phyloP scores from a whole-genome alignment of 2,797 vertebrate genomes.

The Falco peregrinus region DNA sequence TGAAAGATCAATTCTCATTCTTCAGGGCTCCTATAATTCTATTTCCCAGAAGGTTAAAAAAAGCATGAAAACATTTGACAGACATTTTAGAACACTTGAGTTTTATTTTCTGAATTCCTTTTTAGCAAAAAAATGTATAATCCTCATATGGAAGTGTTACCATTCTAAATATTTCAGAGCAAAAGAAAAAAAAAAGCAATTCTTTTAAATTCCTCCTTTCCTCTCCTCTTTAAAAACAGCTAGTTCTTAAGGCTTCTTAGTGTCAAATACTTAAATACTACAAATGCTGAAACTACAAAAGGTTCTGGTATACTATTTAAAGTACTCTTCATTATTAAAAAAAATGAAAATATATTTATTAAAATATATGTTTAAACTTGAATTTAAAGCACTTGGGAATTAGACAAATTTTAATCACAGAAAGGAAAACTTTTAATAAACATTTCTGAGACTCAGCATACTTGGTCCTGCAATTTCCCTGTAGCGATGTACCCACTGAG shows the following conservation, averaged over 20 bases:
- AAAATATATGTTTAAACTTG: neutral
- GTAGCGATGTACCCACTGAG: neutral
- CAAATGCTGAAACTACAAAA: neutral
- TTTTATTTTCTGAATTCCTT: neutral
- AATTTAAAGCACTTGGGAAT: neutral
- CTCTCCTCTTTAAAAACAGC: neutral
- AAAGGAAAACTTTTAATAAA: neutral
- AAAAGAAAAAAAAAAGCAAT: neutral
- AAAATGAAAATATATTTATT: neutral
- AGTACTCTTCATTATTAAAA: neutral
- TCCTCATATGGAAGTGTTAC: neutral
- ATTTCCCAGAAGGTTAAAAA: neutral
- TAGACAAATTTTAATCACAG: neutral
- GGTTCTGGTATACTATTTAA: neutral
- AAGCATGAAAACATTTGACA: neutral
- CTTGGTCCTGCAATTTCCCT: slow-evolving; percentile 2
- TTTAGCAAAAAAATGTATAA: neutral
- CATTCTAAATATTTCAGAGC: neutral
- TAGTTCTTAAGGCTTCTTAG: neutral
- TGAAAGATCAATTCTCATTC: neutral
- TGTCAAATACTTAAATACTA: neutral
- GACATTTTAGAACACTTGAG: neutral
- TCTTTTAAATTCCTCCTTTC: neutral
- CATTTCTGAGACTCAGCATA: neutral
- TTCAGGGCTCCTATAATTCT: neutral